Conservation (phyloP, 2,888 invertebrate species). For the Cosmopolites sordidus region DNA sequence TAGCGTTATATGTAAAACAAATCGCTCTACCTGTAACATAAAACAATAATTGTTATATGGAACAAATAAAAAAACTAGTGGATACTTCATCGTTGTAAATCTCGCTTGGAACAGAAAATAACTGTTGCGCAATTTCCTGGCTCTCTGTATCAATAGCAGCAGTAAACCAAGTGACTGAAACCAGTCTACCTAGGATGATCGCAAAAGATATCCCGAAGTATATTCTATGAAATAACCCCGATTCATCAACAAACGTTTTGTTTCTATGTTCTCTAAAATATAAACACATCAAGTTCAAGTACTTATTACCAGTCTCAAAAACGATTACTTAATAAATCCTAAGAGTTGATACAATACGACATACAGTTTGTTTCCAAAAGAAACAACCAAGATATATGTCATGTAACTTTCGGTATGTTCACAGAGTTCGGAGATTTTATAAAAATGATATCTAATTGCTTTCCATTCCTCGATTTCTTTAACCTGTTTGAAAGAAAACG, state of each 20-base stretch:
- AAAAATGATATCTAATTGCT: conserved; percentile 27
- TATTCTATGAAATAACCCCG: conserved; percentile 30
- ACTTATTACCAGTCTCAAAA: too few relatives aligned
- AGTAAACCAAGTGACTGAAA: conserved; percentile 38
- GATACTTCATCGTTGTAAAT: conserved; percentile 61
- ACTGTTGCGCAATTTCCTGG: conserved; percentile 39
- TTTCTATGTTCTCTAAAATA: conserved; percentile 43
- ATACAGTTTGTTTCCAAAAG: conserved; percentile 58
- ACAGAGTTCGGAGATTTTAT: conserved; percentile 24
- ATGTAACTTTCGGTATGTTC: conserved; percentile 57
- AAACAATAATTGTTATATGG: not conserved
- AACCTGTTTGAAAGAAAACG: conserved; percentile 15
- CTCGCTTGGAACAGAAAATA: conserved; percentile 60
- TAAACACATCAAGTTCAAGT: not conserved
- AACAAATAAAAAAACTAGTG: not conserved
- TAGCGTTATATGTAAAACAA: conserved; percentile 53
- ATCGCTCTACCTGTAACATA: conserved; percentile 52
- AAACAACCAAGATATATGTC: conserved; percentile 61
- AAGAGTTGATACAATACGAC: conserved; percentile 58
- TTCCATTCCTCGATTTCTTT: conserved; percentile 23
- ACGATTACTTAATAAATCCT: conserved; percentile 28
- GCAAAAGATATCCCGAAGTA: conserved; percentile 45
- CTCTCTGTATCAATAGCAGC: conserved; percentile 40
- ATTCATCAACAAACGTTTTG: conserved; percentile 67
- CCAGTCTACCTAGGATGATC: conserved; percentile 35